Evolutionary conservation across 2,113 vertebrate species (phyloP).

Genomic region (Lepus europaeus): DNA sequence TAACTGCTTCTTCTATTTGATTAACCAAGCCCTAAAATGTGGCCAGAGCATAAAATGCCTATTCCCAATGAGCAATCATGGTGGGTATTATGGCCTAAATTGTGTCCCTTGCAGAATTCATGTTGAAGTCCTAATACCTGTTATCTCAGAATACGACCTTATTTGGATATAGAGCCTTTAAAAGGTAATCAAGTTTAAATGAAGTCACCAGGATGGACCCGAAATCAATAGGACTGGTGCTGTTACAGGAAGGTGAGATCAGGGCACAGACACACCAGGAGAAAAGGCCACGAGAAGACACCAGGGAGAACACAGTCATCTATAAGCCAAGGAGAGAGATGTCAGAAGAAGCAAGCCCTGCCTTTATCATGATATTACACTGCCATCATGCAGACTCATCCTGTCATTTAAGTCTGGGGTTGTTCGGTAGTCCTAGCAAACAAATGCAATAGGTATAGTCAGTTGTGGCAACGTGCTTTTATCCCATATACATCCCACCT

Average conservation of each 20-base stretch:
- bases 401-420: not conserved
- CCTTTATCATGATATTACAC: not conserved
- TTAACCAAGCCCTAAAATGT: not conserved
- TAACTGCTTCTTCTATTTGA: not conserved
- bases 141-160: not conserved
- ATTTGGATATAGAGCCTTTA: not conserved
- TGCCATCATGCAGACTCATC: not conserved
- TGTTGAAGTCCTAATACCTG: not conserved
- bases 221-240: not conserved
- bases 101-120: not conserved
- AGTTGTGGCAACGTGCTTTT: not conserved
- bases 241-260: not conserved
- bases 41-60: not conserved
- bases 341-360: not conserved
- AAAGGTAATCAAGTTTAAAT: not conserved
- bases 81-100: not conserved
- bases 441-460: not conserved
- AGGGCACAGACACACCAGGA: not conserved
- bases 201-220: not conserved
- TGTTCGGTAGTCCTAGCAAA: not conserved
- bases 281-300: not conserved
- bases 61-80: not conserved
- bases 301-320: not conserved
- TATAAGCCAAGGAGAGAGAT: not conserved
- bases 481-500: not conserved